phyloP scores from a whole-genome alignment of 2,888 invertebrate genomes.

The Ectemnius cavifrons region DNA sequence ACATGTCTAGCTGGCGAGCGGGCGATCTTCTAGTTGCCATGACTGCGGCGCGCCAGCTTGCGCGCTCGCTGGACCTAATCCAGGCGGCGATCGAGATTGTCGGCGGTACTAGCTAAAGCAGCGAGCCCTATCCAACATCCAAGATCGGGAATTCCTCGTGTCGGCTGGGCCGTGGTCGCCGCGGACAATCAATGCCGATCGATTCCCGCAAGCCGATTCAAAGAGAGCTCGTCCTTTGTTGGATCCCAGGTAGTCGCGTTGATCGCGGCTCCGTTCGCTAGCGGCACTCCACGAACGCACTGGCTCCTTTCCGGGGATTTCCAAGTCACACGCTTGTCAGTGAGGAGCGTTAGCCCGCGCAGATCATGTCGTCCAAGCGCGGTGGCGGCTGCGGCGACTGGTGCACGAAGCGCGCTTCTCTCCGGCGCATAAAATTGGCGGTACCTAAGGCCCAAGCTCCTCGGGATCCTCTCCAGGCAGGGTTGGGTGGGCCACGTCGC shows the following conservation, averaged over 20 bases:
- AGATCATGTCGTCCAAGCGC: conserved; percentile 66
- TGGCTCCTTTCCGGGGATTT: background rate
- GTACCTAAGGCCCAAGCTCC: conserved; percentile 24
- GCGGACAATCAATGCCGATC: conserved; percentile 61
- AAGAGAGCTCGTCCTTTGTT: background rate
- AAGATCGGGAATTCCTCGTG: conserved; percentile 48
- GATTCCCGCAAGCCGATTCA: conserved; percentile 36
- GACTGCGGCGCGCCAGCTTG: conserved; percentile 62
- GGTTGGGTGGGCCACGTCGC: conserved; percentile 45
- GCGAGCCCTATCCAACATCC: conserved; percentile 47
- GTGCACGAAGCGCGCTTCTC: conserved; percentile 54
- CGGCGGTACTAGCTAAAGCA: conserved; percentile 25
- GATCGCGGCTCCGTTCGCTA: conserved; percentile 11
- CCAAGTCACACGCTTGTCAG: conserved; percentile 65
- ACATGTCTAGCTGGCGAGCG: conserved; percentile 63
- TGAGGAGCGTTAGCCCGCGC: conserved; percentile 67
- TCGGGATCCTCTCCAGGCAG: conserved; percentile 21
- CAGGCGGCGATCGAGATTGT: conserved; percentile 31
- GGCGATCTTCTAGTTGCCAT: conserved; percentile 69
- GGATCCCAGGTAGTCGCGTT: background rate
- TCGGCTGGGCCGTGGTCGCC: conserved; percentile 58
- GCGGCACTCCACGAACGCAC: conserved; percentile 5
- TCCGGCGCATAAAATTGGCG: conserved; percentile 56
- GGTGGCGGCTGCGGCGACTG: conserved; percentile 57
- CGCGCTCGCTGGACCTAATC: conserved; percentile 39